Evolutionary conservation across 2,888 invertebrate genomes (phyloP).

Genomic region (Diarsia brunnea): DNA sequence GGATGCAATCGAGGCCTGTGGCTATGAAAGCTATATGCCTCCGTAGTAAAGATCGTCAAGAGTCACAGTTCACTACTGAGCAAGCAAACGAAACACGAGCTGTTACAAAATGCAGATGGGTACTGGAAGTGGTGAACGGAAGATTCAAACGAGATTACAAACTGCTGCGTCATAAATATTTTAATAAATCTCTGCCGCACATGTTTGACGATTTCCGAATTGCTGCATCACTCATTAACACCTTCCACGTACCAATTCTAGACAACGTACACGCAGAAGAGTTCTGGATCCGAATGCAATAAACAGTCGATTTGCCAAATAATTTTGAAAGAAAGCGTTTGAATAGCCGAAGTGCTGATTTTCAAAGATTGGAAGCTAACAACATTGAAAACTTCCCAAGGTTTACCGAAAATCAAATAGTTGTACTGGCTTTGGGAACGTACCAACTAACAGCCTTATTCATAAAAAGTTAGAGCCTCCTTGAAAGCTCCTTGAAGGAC

Average conservation of each 20-base stretch:
- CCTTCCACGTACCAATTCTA: neutral
- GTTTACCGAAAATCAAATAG: conserved; percentile 8
- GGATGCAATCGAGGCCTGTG: neutral
- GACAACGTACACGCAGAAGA: neutral
- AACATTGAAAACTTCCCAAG: conserved; percentile 3
- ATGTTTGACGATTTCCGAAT: neutral
- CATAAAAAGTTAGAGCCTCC: too few species aligned
- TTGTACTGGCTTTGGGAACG: too few species aligned
- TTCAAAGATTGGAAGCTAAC: conserved; percentile 9
- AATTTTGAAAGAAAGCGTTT: neutral
- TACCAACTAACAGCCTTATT: too few species aligned
- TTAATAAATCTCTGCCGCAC: neutral
- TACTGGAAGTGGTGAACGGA: too few species aligned
- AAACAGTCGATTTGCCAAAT: neutral
- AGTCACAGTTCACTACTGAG: too few species aligned
- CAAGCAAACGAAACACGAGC: too few species aligned
- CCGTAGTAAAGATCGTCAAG: too few species aligned
- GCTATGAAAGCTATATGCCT: neutral
- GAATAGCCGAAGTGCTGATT: conserved; percentile 3
- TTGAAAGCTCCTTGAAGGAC: too few species aligned
- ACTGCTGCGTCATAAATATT: neutral
- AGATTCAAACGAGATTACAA: neutral
- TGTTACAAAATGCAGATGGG: too few species aligned
- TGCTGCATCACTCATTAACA: neutral
- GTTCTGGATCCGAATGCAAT: neutral